These are phyloP conservation scores for Seira sanloemensis DNA, from an alignment of 2,888 invertebrate genomes.

Conservation along the genomic window DNA sequence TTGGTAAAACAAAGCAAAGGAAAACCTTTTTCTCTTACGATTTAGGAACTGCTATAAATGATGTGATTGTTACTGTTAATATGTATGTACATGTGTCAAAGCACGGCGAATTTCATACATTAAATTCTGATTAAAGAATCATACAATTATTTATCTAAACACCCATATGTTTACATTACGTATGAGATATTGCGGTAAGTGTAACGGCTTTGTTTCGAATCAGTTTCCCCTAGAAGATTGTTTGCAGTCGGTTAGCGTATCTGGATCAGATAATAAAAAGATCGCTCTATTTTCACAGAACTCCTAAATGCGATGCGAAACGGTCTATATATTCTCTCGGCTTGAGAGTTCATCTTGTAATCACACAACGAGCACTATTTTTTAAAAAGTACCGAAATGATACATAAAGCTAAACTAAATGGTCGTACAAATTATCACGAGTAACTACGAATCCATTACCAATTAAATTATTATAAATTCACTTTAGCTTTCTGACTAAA, in stretches of 20 bases:
- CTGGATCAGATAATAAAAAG: slow-evolving; percentile 34
- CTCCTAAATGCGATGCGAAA: background rate
- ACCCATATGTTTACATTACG: slow-evolving; percentile 23
- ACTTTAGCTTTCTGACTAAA: no score
- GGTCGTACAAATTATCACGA: no score
- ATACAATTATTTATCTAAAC: background rate
- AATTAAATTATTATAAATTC: background rate
- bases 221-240: slow-evolving; percentile 60
- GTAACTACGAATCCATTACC: background rate
- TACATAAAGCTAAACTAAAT: no score
- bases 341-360: background rate
- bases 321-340: background rate
- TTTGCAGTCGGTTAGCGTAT: slow-evolving; percentile 34
- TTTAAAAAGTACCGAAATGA: no score
- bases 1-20: no score
- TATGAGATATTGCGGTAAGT: slow-evolving; percentile 59
- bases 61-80: no score
- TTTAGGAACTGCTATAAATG: no score
- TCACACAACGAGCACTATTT: no score
- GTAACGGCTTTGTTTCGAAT: slow-evolving; percentile 57
- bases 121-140: no score
- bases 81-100: no score
- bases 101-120: no score
- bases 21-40: no score
- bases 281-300: slow-evolving; percentile 18